Base-by-base conservation (phyloP, 1,140 invertebrate species). In the Leptinotarsa lineolata region DNA sequence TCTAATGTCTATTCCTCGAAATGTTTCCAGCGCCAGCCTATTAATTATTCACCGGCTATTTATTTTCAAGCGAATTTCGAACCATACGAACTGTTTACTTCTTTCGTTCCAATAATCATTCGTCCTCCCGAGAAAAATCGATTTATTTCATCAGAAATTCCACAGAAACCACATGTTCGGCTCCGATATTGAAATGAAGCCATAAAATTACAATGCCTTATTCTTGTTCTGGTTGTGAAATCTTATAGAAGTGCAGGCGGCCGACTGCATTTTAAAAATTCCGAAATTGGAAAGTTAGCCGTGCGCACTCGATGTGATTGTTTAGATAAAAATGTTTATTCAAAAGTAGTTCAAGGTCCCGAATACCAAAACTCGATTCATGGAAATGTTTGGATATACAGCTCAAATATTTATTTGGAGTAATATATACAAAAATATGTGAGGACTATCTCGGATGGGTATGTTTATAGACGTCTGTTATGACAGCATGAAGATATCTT, bases 281-380 rank as follows among this genome's bases (percentile, higher is more conserved):
- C 48, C 48, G 15, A 16, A 16, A 54, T 54, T 54, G 48, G n/a
- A 54, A 54, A 54, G 48, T 54, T 54, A 15, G n/a, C n/a, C 15
- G 16, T 8, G 15, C n/a, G n/a, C 48, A 54, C 16, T 18, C 48
- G 48, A 16, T 16, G 15, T 18, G 15, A 54, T 54, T 54, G n/a
- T 54, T 54, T 54, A 54, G n/a, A 54, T 54, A 54, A 39, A 39
- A 39, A 54, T 54, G n/a, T 54, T 54, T 54, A 54, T 54, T 16
- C 48, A 15, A 18, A 54, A 54, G 48, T 54, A 54, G 48, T 54
- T 54, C 48, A 54, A 54, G 48, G 48, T 54, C 48, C n/a, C 48
- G 15, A 18, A 15, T 15, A 54, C 48, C 16, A 54, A 54, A 54
- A 54, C 48, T 54, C 15, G 48, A 18, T 54, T 54, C 48, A 54